Evolutionary conservation across 2,113 vertebrate genomes (phyloP).

Genomic region (Aix galericulata): DNA sequence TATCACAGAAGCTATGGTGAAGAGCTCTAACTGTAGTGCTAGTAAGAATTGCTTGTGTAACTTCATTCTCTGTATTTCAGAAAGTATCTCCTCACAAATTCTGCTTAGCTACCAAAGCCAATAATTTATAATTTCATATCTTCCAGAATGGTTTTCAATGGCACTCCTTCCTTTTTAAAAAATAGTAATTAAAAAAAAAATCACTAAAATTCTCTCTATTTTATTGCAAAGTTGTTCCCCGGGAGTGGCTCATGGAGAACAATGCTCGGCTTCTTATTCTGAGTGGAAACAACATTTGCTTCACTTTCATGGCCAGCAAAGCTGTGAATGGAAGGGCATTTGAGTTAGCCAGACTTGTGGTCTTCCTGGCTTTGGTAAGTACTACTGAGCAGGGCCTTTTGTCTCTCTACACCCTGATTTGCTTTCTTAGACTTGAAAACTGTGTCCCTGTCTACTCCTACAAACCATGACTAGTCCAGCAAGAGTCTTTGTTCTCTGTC

Average conservation of each 20-base stretch:
- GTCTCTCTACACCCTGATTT: background rate
- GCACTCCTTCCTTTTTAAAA: background rate
- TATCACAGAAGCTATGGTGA: rapidly evolving
- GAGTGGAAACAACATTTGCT: constrained; percentile 86
- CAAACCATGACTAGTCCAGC: background rate
- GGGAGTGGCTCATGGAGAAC: constrained; percentile 89
- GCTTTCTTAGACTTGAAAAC: background rate
- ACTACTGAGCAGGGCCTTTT: background rate
- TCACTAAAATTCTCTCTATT: background rate
- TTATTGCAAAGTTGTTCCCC: constrained; percentile 77
- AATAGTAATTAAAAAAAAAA: background rate
- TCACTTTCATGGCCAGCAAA: constrained; percentile 86
- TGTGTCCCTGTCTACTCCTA: background rate
- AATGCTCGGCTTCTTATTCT: constrained; percentile 87
- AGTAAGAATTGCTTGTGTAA: background rate
- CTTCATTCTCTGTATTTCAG: background rate
- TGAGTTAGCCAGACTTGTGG: constrained; percentile 82
- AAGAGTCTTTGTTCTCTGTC: background rate
- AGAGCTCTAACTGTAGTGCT: background rate
- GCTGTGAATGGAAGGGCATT: constrained; percentile 79
- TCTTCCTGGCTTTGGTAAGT: constrained; percentile 89
- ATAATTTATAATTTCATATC: background rate
- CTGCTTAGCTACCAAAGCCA: background rate
- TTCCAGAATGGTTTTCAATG: background rate
- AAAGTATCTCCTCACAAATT: background rate